phyloP scores from a whole-genome alignment of 1,140 invertebrate genomes.

The Zaprionus camerounensis region DNA sequence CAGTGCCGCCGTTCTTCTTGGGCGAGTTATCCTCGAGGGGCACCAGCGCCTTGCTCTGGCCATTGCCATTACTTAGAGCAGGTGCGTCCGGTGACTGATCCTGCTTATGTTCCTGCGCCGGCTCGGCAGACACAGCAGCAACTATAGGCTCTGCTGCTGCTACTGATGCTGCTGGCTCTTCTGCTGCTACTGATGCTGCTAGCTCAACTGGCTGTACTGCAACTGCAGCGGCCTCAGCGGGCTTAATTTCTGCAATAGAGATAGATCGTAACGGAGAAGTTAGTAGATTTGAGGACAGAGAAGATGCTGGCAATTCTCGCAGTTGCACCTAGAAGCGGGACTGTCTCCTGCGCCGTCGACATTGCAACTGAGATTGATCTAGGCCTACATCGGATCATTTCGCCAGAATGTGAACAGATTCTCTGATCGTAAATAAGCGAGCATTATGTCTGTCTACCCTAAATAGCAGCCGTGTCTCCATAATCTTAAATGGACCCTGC shows the following conservation, averaged over 20 bases:
- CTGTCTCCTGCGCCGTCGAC: slow-evolving; percentile 47
- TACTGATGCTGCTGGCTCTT: neutral
- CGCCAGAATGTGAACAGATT: slow-evolving; percentile 35
- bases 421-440: slow-evolving; percentile 6
- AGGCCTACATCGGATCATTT: slow-evolving; percentile 32
- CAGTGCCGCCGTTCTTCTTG: slow-evolving; percentile 51
- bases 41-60: slow-evolving; percentile 30
- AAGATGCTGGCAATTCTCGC: neutral
- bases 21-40: slow-evolving; percentile 4
- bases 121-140: neutral
- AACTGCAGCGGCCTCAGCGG: slow-evolving; percentile 25
- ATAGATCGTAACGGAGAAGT: neutral
- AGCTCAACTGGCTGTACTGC: slow-evolving; percentile 16
- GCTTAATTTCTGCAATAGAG: slow-evolving; percentile 55
- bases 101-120: neutral
- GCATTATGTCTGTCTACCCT: slow-evolving; percentile 14
- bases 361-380: slow-evolving; percentile 29
- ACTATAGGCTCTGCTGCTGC: neutral
- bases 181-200: neutral
- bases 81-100: neutral
- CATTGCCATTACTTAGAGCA: slow-evolving; percentile 40
- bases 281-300: neutral
- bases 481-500: neutral
- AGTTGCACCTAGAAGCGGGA: slow-evolving; percentile 58
- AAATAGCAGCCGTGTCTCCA: neutral